Evolutionary conservation across 2,888 invertebrate genomes (phyloP), one percentile per base, ranked within the genome.

Genomic region (Cosmia trapezina): DNA sequence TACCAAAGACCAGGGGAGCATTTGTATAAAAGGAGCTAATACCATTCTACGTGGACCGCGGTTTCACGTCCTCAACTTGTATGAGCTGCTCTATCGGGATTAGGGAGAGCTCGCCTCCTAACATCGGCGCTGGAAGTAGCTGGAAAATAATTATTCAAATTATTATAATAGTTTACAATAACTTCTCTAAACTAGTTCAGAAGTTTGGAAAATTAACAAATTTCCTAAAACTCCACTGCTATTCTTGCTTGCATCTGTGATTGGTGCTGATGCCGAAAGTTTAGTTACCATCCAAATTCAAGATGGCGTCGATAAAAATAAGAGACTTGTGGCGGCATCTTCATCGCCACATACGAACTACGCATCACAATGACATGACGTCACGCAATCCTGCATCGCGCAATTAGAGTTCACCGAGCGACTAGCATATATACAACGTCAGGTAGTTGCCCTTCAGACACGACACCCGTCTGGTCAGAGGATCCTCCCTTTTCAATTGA

Each of bases 11-110:
- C 54, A 81, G 74, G 68, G 57, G 70, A 78, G 71, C 64, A 81
- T n/a, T n/a, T 73, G 77, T 80, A 81, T 65, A 83, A 83, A 80
- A 80, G 68, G 64, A 76, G 76, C 65, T 70, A 70, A 56, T 84
- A 83, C 78, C 80, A 73, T 81, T 81, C 76, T 91, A 89, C 66
- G 89, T 86, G 57, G 91, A 85, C 33, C 94, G 88, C 3, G 93
- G 95, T 73, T 96, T 95, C 33, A 96, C 96, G 91, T 98, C 98
- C 28, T 98, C 98, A 60, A 98, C 96, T 96, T 98, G 97, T 84
- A 98, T 98, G 68, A 98, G 95, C 91, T 98, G 98, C 91, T 98
- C 98, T 88, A 98, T 98, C 49, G 98, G 98, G 88, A 98, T 98
- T 70, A 98, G 97, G 3, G 98, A 98, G 57, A 98, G 94, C 91